phyloP scores from a whole-genome alignment of 2,113 vertebrate species.

The Cavia porcellus region DNA sequence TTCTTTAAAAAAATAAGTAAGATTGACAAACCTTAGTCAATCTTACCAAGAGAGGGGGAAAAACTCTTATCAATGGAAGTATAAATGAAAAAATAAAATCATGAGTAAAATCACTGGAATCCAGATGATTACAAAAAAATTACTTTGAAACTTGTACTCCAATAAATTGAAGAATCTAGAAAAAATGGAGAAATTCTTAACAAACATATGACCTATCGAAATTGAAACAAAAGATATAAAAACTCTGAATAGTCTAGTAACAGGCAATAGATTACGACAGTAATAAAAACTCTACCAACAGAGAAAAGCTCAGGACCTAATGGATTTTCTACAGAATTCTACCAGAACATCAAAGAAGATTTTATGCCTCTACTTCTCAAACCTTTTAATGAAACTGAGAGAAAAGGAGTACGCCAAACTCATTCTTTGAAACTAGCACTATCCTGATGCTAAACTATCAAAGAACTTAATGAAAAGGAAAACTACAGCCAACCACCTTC shows the following conservation, averaged over 20 bases:
- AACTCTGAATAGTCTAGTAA: background rate
- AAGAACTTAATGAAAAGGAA: background rate
- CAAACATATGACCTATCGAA: background rate
- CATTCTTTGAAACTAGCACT: background rate
- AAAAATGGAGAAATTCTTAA: background rate
- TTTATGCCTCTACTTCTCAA: background rate
- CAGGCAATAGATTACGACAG: background rate
- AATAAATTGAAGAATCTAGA: background rate
- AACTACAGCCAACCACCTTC: background rate
- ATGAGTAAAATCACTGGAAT: background rate
- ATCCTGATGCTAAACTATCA: background rate
- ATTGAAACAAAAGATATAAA: background rate
- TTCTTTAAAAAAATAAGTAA: background rate
- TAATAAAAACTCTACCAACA: background rate
- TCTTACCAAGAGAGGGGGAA: background rate
- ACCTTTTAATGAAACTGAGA: background rate
- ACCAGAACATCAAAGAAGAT: background rate
- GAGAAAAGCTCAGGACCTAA: background rate
- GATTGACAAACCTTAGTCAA: background rate
- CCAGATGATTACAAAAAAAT: background rate
- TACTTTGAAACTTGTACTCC: background rate
- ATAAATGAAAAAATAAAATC: background rate
- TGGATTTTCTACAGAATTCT: background rate
- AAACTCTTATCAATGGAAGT: background rate
- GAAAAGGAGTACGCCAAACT: background rate